A percentile compares a stretch with the other conserved stretches of the same genome.
Evolutionary conservation across 1,140 invertebrate genomes (phyloP).

Genomic region (Calliphora vicina): DNA sequence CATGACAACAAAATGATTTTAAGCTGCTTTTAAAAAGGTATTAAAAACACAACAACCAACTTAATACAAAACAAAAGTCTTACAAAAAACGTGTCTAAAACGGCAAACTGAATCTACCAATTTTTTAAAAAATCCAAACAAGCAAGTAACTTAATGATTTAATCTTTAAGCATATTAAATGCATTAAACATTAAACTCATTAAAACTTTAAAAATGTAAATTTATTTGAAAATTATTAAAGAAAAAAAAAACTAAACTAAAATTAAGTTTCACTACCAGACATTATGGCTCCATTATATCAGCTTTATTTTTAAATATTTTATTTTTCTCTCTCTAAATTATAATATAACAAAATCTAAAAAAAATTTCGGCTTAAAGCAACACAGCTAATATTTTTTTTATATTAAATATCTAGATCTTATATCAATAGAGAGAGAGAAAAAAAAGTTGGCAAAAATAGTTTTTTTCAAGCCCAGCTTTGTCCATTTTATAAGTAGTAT

Average conservation of each 20-base stretch:
- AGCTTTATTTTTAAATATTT: neutral
- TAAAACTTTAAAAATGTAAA: neutral
- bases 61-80: neutral
- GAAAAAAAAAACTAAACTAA: neutral
- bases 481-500: too few relatives aligned
- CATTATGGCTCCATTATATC: constrained; percentile 18
- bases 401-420: too few relatives aligned
- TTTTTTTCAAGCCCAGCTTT: too few relatives aligned
- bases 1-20: constrained; percentile 35
- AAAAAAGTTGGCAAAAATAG: too few relatives aligned
- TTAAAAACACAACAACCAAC: neutral
- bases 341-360: too few relatives aligned
- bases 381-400: too few relatives aligned
- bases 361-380: too few relatives aligned
- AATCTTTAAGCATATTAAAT: constrained; percentile 24
- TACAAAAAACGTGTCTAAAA: neutral
- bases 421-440: too few relatives aligned
- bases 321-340: too few relatives aligned
- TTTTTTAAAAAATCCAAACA: neutral
- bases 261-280: constrained; percentile 28
- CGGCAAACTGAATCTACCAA: too few relatives aligned
- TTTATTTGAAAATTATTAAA: neutral
- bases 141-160: neutral
- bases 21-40: constrained; percentile 28
- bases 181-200: constrained; percentile 21